Conservation (phyloP, 1,140 invertebrate species). For the Galleria mellonella region DNA sequence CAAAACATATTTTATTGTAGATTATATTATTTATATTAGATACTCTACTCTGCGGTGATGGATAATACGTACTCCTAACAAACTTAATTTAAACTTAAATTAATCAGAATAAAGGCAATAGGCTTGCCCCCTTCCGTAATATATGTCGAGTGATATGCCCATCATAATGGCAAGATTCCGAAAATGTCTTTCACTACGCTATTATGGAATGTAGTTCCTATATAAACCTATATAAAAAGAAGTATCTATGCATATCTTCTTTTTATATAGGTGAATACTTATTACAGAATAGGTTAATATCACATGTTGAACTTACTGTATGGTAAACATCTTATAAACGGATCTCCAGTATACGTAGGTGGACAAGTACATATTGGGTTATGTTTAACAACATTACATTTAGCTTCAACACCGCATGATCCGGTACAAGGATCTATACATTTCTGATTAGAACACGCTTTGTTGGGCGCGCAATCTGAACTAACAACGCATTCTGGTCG, state of each 20-base stretch:
- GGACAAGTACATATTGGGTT: constrained; percentile 80
- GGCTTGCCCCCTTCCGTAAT: no score
- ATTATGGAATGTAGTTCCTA: no score
- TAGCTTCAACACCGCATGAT: constrained; percentile 78
- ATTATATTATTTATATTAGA: no score
- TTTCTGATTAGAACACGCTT: constrained; percentile 77
- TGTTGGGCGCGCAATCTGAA: constrained; percentile 74
- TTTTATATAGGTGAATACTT: not conserved
- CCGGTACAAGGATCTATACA: constrained; percentile 79
- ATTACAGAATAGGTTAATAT: not conserved
- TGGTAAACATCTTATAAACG: constrained; percentile 76
- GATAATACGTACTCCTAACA: no score
- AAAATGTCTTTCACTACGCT: no score
- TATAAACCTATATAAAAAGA: no score
- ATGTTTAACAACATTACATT: constrained; percentile 79
- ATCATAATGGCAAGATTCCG: no score
- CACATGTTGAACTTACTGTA: constrained; percentile 67
- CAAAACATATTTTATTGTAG: no score
- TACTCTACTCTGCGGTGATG: no score
- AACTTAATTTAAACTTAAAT: no score
- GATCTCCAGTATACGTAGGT: constrained; percentile 77
- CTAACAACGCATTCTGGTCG: constrained; percentile 77
- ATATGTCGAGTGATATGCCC: no score
- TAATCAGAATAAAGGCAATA: no score
- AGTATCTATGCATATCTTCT: not conserved